Percentiles rank a stretch among this genome's conserved stretches.
Conservation (phyloP, 1,140 invertebrate genomes). For the Elymnias hypermnestra region DNA sequence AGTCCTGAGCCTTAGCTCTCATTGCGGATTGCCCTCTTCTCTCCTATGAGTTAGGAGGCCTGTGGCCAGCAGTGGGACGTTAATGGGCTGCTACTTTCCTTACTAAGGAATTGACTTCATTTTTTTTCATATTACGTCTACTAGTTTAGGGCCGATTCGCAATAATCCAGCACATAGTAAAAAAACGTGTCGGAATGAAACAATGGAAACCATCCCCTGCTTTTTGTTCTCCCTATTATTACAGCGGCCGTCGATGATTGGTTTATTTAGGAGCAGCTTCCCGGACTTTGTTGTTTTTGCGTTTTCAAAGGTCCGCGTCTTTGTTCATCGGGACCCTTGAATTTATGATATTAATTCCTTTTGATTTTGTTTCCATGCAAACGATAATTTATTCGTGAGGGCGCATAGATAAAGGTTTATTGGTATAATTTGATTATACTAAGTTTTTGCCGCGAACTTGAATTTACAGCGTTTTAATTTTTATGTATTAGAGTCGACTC, state of each 20-base stretch:
- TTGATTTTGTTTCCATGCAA: conserved; percentile 22
- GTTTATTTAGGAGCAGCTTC: conserved; percentile 21
- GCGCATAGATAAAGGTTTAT: conserved; percentile 5
- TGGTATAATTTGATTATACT: neutral
- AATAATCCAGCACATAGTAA: no score
- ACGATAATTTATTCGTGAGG: conserved; percentile 21
- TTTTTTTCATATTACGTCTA: no score
- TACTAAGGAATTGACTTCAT: no score
- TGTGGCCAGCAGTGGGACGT: no score
- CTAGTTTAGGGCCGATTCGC: no score
- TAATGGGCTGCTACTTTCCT: no score
- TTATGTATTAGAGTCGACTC: no score
- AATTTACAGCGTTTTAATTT: no score
- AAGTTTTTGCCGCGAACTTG: neutral
- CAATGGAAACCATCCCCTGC: neutral
- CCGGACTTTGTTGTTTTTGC: conserved; percentile 12
- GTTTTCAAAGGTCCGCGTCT: conserved; percentile 4
- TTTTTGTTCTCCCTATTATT: conserved; percentile 2
- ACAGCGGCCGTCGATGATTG: conserved; percentile 9
- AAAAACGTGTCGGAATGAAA: no score
- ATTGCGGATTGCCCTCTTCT: no score
- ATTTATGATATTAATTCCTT: conserved; percentile 25
- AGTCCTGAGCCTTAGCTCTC: no score
- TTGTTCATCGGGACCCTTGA: conserved; percentile 3
- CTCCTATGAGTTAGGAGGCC: no score